phyloP scores from a whole-genome alignment of 2,888 invertebrate genomes.

The Yponomeuta cagnagella region DNA sequence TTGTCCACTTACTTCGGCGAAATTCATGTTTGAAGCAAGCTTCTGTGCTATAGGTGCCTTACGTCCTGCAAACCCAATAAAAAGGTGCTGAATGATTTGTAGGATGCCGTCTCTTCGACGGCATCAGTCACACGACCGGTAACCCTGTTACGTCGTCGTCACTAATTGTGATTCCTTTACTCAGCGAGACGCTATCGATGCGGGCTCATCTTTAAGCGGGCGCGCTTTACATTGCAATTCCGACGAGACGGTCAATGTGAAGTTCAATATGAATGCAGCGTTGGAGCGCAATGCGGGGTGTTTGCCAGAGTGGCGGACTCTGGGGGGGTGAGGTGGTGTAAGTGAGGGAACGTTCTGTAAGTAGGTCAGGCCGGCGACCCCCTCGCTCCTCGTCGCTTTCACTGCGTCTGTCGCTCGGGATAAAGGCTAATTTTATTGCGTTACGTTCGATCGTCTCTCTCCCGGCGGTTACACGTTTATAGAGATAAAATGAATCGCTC shows the following conservation, averaged over 20 bases:
- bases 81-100: background rate
- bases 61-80: too few species aligned
- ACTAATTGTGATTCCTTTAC: constrained; percentile 60
- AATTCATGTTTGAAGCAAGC: too few species aligned
- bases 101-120: background rate
- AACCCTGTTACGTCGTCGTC: constrained; percentile 47
- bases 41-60: too few species aligned
- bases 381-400: constrained; percentile 52
- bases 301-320: constrained; percentile 24
- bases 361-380: constrained; percentile 45
- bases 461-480: constrained; percentile 36
- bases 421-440: constrained; percentile 69
- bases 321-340: constrained; percentile 35
- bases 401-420: constrained; percentile 49
- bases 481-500: constrained; percentile 19
- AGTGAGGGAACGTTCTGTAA: constrained; percentile 45
- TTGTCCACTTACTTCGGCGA: too few species aligned
- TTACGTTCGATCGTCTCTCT: constrained; percentile 54
- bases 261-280: constrained; percentile 27
- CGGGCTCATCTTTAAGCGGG: constrained; percentile 19
- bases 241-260: background rate
- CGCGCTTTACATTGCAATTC: constrained; percentile 47
- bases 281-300: constrained; percentile 26
- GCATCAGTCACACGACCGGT: constrained; percentile 52
- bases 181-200: constrained; percentile 14